Base-by-base conservation (phyloP, 2,888 invertebrate genomes). In the Megalurothrips usitatus region DNA sequence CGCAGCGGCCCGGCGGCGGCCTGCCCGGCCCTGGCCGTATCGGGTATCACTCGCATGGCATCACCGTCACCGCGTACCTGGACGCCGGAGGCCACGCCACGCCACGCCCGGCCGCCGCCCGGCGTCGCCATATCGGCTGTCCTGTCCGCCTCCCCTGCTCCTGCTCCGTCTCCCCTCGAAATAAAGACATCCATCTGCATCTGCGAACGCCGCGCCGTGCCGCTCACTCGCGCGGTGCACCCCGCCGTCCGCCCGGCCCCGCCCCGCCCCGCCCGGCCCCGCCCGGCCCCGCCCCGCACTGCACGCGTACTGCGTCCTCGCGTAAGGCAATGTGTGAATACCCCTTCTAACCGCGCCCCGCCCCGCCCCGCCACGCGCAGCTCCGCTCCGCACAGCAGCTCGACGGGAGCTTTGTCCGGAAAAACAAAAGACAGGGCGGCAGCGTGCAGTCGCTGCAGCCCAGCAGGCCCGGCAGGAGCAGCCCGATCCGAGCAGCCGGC, bases 201-300 rank as follows among this genome's bases (percentile, higher is more conserved):
- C 52, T 6, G 58, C 58, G 19, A 58, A 58, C 58, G 58, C 58
- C 58, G 52, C 52, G 49, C 52, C 1, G 6, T 17, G 52, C 52
- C 52, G 1, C n/a, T n/a, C n/a, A 43, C 34, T 43, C 34, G 6
- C 34, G 6, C 6, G 6, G 6, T 43, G 52, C 52, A 12, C 52
- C 52, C 14, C 52, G 14, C 52, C 10, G 52, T 10, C 63, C 63
- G 63, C 63, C 63, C 63, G 17, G 23, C 68, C 68, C 23, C 23
- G 23, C 68, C 68, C 68, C 23, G 68, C 68, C 68, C 68, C 23
- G 23, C 68, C 68, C 23, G n/a, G 63, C 63, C 63, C 63, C 63
- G n/a, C 63, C 63, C 63, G 2, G 63, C 63, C 63, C 63, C 63
- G 63, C 63, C 63, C 1, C 68, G 68, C 68, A 68, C 4, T 23